Evolutionary conservation across 1,140 invertebrate species (phyloP).

Genomic region (Aphidius ervi): DNA sequence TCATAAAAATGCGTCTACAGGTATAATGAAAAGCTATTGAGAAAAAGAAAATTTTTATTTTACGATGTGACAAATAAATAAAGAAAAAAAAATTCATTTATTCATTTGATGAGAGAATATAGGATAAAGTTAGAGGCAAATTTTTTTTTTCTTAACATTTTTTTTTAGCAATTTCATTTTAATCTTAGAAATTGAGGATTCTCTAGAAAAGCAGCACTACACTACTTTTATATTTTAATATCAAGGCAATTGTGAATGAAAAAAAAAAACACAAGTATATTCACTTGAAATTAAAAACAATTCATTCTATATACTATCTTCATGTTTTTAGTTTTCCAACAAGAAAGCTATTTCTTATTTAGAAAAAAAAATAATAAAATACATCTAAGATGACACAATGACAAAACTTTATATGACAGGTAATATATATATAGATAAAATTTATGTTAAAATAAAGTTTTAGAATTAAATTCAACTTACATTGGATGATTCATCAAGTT

Average conservation of each 20-base stretch:
- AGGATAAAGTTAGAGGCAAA: slow-evolving; percentile 2
- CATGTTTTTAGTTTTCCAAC: too few relatives aligned
- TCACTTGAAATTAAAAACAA: slow-evolving; percentile 24
- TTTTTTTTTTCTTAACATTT: neutral
- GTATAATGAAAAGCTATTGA: slow-evolving; percentile 10
- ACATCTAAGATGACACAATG: too few relatives aligned
- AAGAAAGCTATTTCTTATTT: too few relatives aligned
- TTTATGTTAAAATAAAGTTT: neutral
- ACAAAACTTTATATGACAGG: too few relatives aligned
- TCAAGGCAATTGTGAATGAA: too few relatives aligned
- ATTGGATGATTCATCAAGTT: slow-evolving; percentile 13
- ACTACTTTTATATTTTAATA: too few relatives aligned
- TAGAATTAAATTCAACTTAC: neutral
- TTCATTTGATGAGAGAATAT: too few relatives aligned
- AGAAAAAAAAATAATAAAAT: too few relatives aligned
- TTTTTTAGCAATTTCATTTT: slow-evolving; percentile 21
- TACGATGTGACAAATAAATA: too few relatives aligned
- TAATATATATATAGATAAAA: neutral
- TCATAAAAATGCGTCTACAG: neutral
- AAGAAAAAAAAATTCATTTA: neutral
- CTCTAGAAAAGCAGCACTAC: neutral
- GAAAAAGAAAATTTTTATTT: slow-evolving; percentile 9
- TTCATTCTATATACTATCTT: neutral
- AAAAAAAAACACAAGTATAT: too few relatives aligned
- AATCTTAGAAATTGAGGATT: slow-evolving; percentile 24